Conservation (phyloP, 2,797 vertebrate genomes). For the Coranthus polyacanthus region DNA sequence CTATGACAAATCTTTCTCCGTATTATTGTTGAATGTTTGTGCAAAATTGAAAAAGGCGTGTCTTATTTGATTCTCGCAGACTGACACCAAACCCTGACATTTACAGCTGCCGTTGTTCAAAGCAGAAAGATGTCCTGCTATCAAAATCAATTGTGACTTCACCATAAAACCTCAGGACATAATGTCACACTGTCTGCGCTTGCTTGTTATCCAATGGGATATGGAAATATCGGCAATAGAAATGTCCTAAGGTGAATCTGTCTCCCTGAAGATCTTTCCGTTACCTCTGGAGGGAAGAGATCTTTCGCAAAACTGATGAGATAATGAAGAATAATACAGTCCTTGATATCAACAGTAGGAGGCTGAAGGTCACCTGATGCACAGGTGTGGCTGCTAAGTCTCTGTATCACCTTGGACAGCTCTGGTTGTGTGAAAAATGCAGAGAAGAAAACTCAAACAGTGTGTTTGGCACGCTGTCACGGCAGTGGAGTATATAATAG, state of each 20-base stretch:
- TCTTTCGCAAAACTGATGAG: conserved; percentile 9
- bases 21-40: background rate
- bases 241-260: conserved; percentile 23
- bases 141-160: conserved; percentile 44
- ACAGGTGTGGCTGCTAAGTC: conserved; percentile 5
- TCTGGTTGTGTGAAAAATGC: background rate
- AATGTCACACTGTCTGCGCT: conserved; percentile 30
- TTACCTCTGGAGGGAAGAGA: background rate
- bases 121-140: conserved; percentile 27
- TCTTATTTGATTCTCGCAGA: conserved; percentile 17
- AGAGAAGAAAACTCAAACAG: conserved; percentile 2
- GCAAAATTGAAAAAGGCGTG: background rate
- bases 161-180: conserved; percentile 23
- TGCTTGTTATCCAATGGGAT: conserved; percentile 13
- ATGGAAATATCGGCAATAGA: conserved; percentile 33
- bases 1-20: background rate
- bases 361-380: conserved; percentile 14
- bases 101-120: conserved; percentile 36
- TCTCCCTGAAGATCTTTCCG: background rate
- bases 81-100: conserved; percentile 28
- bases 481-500: background rate
- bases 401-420: background rate
- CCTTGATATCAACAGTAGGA: background rate
- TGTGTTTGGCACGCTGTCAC: conserved; percentile 6
- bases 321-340: background rate